Evolutionary conservation across 2,113 vertebrate genomes (phyloP).

Genomic region (Pangasianodon gigas): DNA sequence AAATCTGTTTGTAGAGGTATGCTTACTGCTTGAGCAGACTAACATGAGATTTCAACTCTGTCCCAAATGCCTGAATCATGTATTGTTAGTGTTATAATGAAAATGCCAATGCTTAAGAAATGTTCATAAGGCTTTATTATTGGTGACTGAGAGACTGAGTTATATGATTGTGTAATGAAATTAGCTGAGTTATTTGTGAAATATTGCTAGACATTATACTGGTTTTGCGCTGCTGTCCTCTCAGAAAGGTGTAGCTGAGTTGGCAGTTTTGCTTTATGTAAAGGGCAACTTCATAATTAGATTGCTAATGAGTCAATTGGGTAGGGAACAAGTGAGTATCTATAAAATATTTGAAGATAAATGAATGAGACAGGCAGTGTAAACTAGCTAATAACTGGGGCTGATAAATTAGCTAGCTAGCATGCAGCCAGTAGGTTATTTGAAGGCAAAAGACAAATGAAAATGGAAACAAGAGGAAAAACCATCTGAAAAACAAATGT

Average conservation of each 20-base stretch:
- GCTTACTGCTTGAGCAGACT: neutral
- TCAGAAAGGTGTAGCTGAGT: neutral
- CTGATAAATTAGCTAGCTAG: neutral
- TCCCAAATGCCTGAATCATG: neutral
- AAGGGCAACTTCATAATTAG: conserved; percentile 24
- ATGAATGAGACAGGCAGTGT: neutral
- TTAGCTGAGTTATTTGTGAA: neutral
- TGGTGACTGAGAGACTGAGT: neutral
- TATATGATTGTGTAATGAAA: neutral
- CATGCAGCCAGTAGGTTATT: neutral
- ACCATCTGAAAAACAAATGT: neutral
- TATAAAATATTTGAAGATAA: neutral
- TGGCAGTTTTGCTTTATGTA: neutral
- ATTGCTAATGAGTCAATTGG: conserved; percentile 7
- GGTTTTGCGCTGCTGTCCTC: neutral
- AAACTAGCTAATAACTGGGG: neutral
- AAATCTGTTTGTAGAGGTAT: neutral
- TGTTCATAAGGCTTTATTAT: neutral
- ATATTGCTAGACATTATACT: neutral
- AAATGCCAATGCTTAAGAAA: neutral
- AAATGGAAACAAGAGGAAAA: neutral
- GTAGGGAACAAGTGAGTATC: neutral
- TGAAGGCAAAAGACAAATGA: neutral
- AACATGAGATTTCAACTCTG: no score
- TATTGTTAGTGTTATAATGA: neutral